These are phyloP conservation scores for Pantherophis alleghaniensis DNA, from an alignment of 2,797 vertebrate species.

Conservation along the genomic window DNA sequence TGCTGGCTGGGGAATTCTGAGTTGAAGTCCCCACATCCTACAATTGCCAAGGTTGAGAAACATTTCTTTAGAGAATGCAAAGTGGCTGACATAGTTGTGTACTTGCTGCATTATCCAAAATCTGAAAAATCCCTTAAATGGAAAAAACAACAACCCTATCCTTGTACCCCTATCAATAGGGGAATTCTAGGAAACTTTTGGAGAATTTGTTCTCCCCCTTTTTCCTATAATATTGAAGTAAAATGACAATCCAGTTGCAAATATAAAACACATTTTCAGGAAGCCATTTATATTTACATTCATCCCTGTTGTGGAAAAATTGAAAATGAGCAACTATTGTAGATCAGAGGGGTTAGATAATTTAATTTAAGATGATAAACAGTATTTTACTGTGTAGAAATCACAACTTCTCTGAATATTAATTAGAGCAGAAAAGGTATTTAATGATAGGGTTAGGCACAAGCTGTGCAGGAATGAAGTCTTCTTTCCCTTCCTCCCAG, in stretches of 20 bases:
- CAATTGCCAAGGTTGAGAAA: not conserved
- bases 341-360: not conserved
- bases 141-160: not conserved
- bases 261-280: not conserved
- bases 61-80: not conserved
- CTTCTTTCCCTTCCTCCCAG: not conserved
- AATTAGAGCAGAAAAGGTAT: not conserved
- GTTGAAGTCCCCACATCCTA: not conserved
- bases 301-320: not conserved
- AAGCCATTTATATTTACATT: not conserved
- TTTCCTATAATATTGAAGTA: not conserved
- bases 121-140: not conserved
- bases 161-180: not conserved
- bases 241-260: not conserved
- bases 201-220: no score
- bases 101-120: not conserved
- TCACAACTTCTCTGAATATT: not conserved
- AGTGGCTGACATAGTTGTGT: not conserved
- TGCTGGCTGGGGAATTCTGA: not conserved
- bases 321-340: not conserved
- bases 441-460: constrained; percentile 2
- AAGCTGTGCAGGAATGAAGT: constrained; percentile 4
- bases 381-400: constrained; percentile 2
- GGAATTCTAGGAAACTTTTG: not conserved
- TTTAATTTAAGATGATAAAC: not conserved